Conservation (phyloP, 2,113 vertebrate genomes). For the Cyanoderma ruficeps region DNA sequence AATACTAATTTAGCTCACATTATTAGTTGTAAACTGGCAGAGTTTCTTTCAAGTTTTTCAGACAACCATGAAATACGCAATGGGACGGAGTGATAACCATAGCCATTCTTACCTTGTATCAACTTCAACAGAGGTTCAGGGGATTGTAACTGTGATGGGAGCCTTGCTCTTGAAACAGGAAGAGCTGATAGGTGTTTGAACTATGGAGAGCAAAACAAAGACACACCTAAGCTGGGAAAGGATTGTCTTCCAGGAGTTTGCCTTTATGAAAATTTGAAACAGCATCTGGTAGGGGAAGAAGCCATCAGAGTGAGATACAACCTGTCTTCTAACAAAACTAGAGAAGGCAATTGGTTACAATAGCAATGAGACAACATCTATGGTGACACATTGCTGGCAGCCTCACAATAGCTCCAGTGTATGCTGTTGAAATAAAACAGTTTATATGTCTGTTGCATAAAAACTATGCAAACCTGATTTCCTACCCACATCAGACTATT, state of each 20-base stretch:
- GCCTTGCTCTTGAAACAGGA: background rate
- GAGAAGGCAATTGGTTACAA: background rate
- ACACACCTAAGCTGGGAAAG: background rate
- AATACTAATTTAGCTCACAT: background rate
- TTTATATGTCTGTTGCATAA: background rate
- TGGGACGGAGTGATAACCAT: background rate
- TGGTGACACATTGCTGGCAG: background rate
- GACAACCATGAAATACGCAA: background rate
- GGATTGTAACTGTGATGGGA: background rate
- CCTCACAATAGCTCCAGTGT: background rate
- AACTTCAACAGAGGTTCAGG: background rate
- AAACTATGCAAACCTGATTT: background rate
- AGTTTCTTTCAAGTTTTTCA: background rate
- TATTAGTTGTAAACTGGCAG: background rate
- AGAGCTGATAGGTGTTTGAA: background rate
- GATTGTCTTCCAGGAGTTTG: background rate
- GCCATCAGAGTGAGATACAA: background rate
- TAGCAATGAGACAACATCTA: background rate
- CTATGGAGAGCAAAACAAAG: background rate
- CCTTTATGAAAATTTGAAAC: background rate
- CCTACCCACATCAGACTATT: background rate
- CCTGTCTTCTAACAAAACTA: background rate
- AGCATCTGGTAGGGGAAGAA: background rate
- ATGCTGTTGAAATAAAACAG: background rate
- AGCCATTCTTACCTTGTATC: background rate